These are phyloP conservation scores for Phylloscopus trochilus DNA, from an alignment of 2,113 vertebrate species.

Conservation along the genomic window DNA sequence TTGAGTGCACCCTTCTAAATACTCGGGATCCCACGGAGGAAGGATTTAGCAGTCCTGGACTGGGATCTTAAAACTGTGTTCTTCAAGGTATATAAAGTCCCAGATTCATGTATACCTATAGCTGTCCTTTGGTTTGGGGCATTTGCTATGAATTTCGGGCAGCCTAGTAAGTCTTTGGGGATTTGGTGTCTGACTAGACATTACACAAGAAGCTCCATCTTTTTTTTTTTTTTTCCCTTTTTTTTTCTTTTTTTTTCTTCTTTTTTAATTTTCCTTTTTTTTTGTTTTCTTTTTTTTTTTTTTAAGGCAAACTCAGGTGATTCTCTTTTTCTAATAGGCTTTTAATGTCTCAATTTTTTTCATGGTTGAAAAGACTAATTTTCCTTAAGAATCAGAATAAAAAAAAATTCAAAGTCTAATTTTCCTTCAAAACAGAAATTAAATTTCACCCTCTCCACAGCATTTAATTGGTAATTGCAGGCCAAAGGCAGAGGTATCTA, in stretches of 20 bases:
- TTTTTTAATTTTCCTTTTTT: no score
- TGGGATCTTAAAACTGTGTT: neutral
- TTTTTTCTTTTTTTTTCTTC: accelerated
- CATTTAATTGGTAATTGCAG: neutral
- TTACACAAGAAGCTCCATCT: neutral
- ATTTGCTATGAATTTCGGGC: neutral
- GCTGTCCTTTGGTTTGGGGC: neutral
- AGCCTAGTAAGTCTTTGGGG: neutral
- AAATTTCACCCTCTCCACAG: neutral
- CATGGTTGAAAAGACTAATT: neutral
- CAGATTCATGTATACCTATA: neutral
- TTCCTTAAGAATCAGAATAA: neutral
- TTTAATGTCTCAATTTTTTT: neutral
- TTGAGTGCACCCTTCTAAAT: neutral
- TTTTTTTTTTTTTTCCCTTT: no score
- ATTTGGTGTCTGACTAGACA: neutral
- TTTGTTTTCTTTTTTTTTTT: neutral
- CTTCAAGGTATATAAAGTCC: neutral
- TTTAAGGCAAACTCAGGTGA: neutral
- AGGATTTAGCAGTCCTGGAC: neutral
- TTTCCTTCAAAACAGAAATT: neutral
- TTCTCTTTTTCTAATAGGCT: neutral
- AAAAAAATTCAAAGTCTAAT: neutral
- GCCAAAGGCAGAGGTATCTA: neutral
- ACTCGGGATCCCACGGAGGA: neutral